Evolutionary conservation across 2,113 vertebrate species (phyloP).

Genomic region (Paralichthys olivaceus): DNA sequence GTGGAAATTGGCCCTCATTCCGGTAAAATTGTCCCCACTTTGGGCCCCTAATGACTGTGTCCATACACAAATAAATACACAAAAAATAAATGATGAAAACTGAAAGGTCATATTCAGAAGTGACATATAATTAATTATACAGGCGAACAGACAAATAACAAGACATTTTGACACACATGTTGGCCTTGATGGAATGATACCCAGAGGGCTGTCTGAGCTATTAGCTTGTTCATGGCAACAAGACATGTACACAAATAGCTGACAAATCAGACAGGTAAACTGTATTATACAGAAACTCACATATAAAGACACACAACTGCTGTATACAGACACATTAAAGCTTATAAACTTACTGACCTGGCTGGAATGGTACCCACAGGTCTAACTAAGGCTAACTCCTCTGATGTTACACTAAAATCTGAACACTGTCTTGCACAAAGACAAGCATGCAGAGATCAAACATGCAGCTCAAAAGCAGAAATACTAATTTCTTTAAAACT

Average conservation of each 20-base stretch:
- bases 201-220: slow-evolving; percentile 39
- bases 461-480: background rate
- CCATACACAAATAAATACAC: slow-evolving; percentile 24
- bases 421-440: background rate
- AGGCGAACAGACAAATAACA: background rate
- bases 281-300: slow-evolving; percentile 9
- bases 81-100: slow-evolving; percentile 7
- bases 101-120: background rate
- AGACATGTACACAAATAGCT: slow-evolving; percentile 14
- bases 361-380: slow-evolving; percentile 44
- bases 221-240: slow-evolving; percentile 35
- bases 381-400: slow-evolving; percentile 23
- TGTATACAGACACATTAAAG: background rate
- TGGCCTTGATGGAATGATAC: slow-evolving; percentile 39
- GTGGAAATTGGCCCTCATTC: slow-evolving; percentile 64
- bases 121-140: background rate
- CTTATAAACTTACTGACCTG: slow-evolving; percentile 21
- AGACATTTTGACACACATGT: slow-evolving; percentile 19
- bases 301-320: background rate
- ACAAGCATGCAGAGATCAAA: slow-evolving; percentile 7
- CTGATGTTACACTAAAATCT: slow-evolving; percentile 12
- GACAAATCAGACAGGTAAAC: slow-evolving; percentile 11
- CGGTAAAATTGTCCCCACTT: slow-evolving; percentile 11
- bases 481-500: background rate
- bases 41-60: slow-evolving; percentile 23